phyloP scores from a whole-genome alignment of 1,140 invertebrate genomes.

The Maconellicoccus hirsutus region DNA sequence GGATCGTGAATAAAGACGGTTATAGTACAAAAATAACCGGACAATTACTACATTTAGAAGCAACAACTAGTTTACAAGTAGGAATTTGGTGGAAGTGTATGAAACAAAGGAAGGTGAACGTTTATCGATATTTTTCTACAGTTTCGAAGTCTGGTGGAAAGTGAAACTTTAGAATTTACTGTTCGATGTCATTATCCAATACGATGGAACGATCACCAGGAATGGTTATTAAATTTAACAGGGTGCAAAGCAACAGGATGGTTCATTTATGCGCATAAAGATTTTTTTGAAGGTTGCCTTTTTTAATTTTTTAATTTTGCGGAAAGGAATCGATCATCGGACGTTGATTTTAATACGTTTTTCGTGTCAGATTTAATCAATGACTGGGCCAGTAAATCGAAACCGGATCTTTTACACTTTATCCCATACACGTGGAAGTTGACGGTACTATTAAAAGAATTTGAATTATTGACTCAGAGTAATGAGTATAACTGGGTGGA shows the following conservation, averaged over 20 bases:
- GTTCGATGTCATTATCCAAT: conserved; percentile 74
- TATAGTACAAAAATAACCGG: conserved; percentile 84
- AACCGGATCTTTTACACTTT: conserved; percentile 86
- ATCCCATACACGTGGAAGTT: conserved; percentile 96
- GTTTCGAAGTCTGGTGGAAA: conserved; percentile 80
- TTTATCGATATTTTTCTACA: conserved; percentile 29
- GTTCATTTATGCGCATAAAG: conserved; percentile 87
- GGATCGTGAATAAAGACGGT: conserved; percentile 72
- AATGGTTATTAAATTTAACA: conserved; percentile 79
- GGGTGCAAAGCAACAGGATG: conserved; percentile 87
- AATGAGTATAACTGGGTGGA: conserved; percentile 99
- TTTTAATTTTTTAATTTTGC: no score
- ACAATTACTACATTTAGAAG: conserved; percentile 83
- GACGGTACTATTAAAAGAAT: conserved; percentile 81
- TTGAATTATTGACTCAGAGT: conserved; percentile 84
- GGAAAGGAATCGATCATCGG: no score
- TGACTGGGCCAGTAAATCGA: conserved; percentile 85
- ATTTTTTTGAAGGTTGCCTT: conserved; percentile 71
- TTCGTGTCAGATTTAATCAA: conserved; percentile 68
- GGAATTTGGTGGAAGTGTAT: no score
- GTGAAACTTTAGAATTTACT: conserved; percentile 88
- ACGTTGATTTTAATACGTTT: neutral
- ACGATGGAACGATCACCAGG: conserved; percentile 89
- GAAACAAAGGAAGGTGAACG: no score
- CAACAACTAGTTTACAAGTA: conserved; percentile 77